Conservation (phyloP, 2,113 vertebrate species). For the Elachura formosa region DNA sequence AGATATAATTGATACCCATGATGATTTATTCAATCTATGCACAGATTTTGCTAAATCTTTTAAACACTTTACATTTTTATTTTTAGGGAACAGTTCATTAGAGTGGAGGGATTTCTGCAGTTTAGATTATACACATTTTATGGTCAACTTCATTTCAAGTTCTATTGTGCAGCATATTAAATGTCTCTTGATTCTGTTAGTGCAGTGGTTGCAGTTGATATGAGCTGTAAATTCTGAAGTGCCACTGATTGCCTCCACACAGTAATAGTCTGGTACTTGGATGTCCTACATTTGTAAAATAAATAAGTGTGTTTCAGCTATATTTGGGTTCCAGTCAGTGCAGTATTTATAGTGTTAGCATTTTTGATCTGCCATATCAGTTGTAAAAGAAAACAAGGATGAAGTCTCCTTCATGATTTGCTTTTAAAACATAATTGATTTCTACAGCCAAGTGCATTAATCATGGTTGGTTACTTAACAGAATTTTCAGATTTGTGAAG, state of each 20-base stretch:
- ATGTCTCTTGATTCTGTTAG: not conserved
- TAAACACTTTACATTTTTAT: conserved; percentile 1
- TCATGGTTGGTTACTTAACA: not conserved
- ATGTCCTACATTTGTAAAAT: not conserved
- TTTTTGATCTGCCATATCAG: not conserved
- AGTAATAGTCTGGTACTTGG: not conserved
- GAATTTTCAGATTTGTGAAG: not conserved
- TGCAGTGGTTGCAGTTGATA: not conserved
- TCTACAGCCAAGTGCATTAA: conserved; percentile 14
- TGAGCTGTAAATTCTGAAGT: not conserved
- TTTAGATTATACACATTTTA: conserved; percentile 2
- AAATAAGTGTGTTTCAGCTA: not conserved
- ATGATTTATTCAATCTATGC: not conserved
- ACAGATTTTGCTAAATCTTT: conserved; percentile 4
- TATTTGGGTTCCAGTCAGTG: not conserved
- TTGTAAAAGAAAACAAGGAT: conserved; percentile 6
- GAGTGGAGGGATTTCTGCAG: not conserved
- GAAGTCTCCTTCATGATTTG: conserved; percentile 6
- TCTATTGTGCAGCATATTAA: not conserved
- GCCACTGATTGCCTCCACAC: not conserved
- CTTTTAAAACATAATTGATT: conserved; percentile 8
- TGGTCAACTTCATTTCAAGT: not conserved
- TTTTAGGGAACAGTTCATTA: not conserved
- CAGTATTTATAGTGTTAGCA: not conserved
- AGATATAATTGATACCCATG: not conserved